These are phyloP conservation scores for Oryzias woworae DNA, from an alignment of 2,113 vertebrate species.

Conservation along the genomic window DNA sequence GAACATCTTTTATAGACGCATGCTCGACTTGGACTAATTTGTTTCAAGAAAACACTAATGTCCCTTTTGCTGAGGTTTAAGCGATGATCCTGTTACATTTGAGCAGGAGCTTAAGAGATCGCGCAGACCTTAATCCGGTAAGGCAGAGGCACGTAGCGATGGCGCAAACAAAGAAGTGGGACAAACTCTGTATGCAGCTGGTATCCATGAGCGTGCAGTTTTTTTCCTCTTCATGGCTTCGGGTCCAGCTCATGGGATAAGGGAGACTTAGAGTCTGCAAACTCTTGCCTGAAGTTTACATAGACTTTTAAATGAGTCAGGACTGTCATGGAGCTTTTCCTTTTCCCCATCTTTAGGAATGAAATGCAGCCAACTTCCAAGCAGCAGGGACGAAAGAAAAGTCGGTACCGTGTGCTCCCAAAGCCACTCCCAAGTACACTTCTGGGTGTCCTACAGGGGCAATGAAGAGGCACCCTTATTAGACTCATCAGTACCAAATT, in stretches of 20 bases:
- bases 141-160: background rate
- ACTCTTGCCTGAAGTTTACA: slow-evolving; percentile 14
- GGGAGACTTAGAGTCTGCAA: slow-evolving; percentile 11
- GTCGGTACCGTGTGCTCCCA: slow-evolving; percentile 19
- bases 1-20: too few relatives aligned
- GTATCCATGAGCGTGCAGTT: slow-evolving; percentile 1
- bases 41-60: background rate
- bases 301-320: slow-evolving; percentile 12
- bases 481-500: slow-evolving; percentile 52
- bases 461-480: slow-evolving; percentile 39
- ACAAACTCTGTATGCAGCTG: slow-evolving; percentile 11
- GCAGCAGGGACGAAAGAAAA: slow-evolving; percentile 4
- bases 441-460: slow-evolving; percentile 29
- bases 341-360: background rate
- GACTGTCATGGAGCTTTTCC: slow-evolving; percentile 9
- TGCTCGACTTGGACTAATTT: background rate
- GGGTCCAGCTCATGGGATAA: slow-evolving; percentile 14
- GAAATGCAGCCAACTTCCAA: slow-evolving; percentile 2
- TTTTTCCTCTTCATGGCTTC: slow-evolving; percentile 4
- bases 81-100: background rate
- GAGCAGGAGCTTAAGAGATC: background rate
- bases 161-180: slow-evolving; percentile 2
- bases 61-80: background rate
- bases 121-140: background rate
- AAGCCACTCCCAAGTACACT: slow-evolving; percentile 36